Conservation (phyloP, 1,140 invertebrate genomes). For the Hylaeus anthracinus region DNA sequence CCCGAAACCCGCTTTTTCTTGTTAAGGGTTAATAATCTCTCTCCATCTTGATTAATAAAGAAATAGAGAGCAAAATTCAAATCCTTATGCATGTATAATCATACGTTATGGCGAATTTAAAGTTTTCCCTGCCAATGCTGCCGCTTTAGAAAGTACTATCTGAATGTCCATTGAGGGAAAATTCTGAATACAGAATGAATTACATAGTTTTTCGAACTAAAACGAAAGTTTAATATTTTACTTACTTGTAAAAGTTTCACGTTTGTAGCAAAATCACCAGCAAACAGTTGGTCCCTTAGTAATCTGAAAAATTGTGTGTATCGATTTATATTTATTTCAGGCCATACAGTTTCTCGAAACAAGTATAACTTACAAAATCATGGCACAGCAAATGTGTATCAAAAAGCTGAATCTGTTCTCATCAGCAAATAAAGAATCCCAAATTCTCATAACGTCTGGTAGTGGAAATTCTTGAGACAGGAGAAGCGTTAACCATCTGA, state of each 20-base stretch:
- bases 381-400: conserved; percentile 95
- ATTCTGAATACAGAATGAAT: conserved; percentile 80
- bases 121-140: conserved; percentile 75
- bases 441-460: conserved; percentile 96
- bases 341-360: neutral
- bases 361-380: conserved; percentile 92
- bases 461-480: conserved; percentile 98
- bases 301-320: conserved; percentile 82
- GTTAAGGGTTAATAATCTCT: conserved; percentile 16
- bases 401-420: conserved; percentile 93
- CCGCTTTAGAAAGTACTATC: conserved; percentile 85
- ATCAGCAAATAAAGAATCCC: conserved; percentile 97
- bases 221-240: neutral
- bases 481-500: conserved; percentile 96
- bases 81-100: neutral
- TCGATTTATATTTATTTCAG: neutral
- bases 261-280: conserved; percentile 94
- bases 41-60: conserved; percentile 1
- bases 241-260: conserved; percentile 94
- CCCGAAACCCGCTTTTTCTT: neutral
- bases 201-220: neutral
- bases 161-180: conserved; percentile 89
- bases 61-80: conserved; percentile 36
- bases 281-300: conserved; percentile 89
- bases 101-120: conserved; percentile 60